Percentiles rank a stretch among this genome's conserved stretches.
phyloP scores from a whole-genome alignment of 1,140 invertebrate species.

The Tetragnatha versicolor region DNA sequence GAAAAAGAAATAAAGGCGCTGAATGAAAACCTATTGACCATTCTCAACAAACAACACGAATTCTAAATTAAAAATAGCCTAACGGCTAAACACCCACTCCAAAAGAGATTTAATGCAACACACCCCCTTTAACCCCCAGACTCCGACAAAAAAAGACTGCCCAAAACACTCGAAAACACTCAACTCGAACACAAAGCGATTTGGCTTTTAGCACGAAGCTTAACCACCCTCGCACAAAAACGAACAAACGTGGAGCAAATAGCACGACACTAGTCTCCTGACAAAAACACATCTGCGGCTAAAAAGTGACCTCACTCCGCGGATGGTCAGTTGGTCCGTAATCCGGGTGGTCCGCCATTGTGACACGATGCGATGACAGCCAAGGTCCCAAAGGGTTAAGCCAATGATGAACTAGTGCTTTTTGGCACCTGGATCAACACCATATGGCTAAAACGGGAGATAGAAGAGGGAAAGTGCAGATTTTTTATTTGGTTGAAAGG shows the following conservation, averaged over 20 bases:
- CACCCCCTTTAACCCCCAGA: neutral
- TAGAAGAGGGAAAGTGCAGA: neutral
- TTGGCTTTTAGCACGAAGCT: constrained; percentile 9
- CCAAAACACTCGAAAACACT: constrained; percentile 3
- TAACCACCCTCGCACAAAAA: neutral
- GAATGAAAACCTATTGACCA: too few relatives aligned
- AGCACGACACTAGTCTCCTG: neutral
- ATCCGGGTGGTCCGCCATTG: constrained; percentile 1
- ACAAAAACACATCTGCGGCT: constrained; percentile 43
- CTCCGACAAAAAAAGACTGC: neutral
- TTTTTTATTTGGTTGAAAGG: neutral
- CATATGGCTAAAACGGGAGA: constrained; percentile 16
- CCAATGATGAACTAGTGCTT: constrained; percentile 51
- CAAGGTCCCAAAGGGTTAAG: constrained; percentile 38
- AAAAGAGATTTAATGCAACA: too few relatives aligned
- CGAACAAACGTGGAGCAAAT: constrained; percentile 27
- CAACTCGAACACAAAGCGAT: constrained; percentile 4
- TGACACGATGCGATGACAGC: constrained; percentile 30
- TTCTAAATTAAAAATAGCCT: too few relatives aligned
- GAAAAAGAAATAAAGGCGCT: too few relatives aligned
- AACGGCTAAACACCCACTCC: too few relatives aligned
- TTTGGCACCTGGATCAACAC: constrained; percentile 44
- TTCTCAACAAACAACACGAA: too few relatives aligned
- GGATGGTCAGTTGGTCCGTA: constrained; percentile 36
- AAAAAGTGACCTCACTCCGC: too few relatives aligned